Evolutionary conservation across 2,797 vertebrate genomes (phyloP).

Genomic region (Propithecus deckenii): DNA sequence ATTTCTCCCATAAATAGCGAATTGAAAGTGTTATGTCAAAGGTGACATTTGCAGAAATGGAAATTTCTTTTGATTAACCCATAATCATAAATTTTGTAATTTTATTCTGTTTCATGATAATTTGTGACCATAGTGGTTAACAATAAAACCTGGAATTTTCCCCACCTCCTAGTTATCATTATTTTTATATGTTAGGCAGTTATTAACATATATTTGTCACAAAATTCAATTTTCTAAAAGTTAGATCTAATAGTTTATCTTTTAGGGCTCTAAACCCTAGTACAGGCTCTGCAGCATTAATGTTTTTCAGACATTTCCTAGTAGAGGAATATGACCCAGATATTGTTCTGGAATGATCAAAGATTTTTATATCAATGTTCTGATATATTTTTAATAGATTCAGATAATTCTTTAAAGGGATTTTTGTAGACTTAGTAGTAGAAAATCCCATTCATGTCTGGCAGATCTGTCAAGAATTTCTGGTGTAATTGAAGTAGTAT

Average conservation of each 20-base stretch:
- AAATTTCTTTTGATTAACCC: constrained; percentile 35
- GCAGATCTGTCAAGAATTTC: constrained; percentile 72
- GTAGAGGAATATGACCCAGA: constrained; percentile 8
- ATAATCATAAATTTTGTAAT: not conserved
- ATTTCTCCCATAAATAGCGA: not conserved
- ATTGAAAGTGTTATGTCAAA: not conserved
- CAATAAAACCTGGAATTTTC: not conserved
- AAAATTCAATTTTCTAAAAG: constrained; percentile 22
- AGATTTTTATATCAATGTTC: constrained; percentile 60
- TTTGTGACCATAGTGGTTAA: not conserved
- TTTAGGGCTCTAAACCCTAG: not conserved
- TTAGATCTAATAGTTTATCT: not conserved
- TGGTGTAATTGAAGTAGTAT: constrained; percentile 74
- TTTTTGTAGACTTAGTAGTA: constrained; percentile 68
- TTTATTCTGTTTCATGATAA: constrained; percentile 2
- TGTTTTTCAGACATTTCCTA: constrained; percentile 50
- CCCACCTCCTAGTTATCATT: not conserved
- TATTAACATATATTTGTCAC: not conserved
- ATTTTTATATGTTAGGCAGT: not conserved
- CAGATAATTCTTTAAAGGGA: constrained; percentile 66
- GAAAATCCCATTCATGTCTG: constrained; percentile 73
- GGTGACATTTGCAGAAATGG: not conserved
- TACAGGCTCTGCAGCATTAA: not conserved
- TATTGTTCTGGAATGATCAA: constrained; percentile 55
- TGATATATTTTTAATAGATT: constrained; percentile 59